Conservation (phyloP, 1,140 invertebrate genomes). For the Oryzaephilus surinamensis region DNA sequence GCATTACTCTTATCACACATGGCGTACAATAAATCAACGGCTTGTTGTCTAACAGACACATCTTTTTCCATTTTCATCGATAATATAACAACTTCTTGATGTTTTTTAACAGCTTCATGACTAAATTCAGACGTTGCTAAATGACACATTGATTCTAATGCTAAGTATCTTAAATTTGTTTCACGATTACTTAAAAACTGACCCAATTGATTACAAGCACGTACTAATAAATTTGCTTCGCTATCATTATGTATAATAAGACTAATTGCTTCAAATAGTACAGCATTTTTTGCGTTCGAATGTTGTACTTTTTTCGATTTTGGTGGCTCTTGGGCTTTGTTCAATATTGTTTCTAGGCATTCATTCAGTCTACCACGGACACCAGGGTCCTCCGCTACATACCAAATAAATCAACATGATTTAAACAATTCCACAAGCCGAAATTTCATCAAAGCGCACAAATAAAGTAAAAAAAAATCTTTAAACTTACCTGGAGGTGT, state of each 20-base stretch:
- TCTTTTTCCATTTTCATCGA: constrained; percentile 99
- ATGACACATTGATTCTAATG: constrained; percentile 98
- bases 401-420: constrained; percentile 8
- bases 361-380: constrained; percentile 92
- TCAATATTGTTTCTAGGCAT: constrained; percentile 98
- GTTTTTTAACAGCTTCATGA: constrained; percentile 99
- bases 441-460: not conserved
- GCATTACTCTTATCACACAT: constrained; percentile 99
- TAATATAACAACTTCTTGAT: constrained; percentile 98
- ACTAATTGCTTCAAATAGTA: constrained; percentile 98
- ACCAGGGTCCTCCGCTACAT: constrained; percentile 76
- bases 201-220: constrained; percentile 97
- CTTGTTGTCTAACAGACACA: constrained; percentile 95
- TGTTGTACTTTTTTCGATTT: constrained; percentile 99
- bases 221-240: constrained; percentile 92
- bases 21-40: constrained; percentile 97
- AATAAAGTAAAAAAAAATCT: constrained; percentile 1
- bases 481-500: constrained; percentile 74
- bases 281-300: constrained; percentile 99
- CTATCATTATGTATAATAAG: constrained; percentile 99
- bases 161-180: constrained; percentile 96
- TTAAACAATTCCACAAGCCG: too few relatives aligned
- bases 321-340: constrained; percentile 98
- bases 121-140: constrained; percentile 98
- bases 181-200: constrained; percentile 98